These are phyloP conservation scores for Odontophorus gujanensis DNA, from an alignment of 2,113 vertebrate genomes.

Conservation along the genomic window DNA sequence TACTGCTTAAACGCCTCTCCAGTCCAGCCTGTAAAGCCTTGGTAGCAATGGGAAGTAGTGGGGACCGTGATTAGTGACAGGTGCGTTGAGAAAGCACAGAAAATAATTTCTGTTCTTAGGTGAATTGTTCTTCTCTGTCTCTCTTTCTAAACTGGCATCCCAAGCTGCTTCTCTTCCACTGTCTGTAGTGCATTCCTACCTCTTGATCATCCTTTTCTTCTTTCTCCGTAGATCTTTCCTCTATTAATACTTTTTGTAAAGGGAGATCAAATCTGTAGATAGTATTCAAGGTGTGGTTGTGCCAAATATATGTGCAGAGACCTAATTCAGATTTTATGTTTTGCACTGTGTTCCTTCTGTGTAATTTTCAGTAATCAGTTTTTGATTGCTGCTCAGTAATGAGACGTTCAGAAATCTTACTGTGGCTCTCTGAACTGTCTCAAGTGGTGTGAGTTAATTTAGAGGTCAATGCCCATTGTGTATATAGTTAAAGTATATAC, in stretches of 20 bases:
- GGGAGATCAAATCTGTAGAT: neutral
- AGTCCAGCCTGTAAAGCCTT: neutral
- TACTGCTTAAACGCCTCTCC: neutral
- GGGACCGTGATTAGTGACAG: neutral
- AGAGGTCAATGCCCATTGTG: neutral
- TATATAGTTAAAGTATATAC: neutral
- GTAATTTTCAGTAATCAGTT: neutral
- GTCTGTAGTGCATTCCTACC: neutral
- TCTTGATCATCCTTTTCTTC: neutral
- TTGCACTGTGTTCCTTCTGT: neutral
- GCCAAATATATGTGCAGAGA: neutral
- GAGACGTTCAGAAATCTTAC: neutral
- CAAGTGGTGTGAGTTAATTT: neutral
- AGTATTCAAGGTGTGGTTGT: neutral
- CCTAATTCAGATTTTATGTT: neutral
- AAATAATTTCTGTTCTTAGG: neutral
- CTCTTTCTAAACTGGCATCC: neutral
- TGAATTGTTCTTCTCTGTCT: neutral
- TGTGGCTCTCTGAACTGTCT: neutral
- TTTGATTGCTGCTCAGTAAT: neutral
- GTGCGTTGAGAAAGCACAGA: neutral
- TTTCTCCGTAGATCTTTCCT: neutral
- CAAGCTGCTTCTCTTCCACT: neutral
- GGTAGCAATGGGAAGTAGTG: neutral
- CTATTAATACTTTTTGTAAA: neutral